Percentiles rank a stretch among this genome's conserved stretches.
phyloP scores from a whole-genome alignment of 2,797 vertebrate genomes.

The Alfaro cultratus region DNA sequence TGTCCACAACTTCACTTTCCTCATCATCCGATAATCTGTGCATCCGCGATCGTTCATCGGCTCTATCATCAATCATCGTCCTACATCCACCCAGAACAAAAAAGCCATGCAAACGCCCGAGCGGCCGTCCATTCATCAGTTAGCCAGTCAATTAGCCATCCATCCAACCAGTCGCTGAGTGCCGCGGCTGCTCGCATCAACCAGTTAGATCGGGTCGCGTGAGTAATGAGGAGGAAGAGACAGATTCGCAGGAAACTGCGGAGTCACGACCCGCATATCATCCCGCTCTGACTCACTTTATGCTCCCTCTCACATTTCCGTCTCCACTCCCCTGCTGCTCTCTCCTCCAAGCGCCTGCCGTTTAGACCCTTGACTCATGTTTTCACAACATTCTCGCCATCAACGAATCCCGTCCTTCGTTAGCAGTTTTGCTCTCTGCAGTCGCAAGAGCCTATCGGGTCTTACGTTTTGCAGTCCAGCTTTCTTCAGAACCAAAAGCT shows the following conservation, averaged over 20 bases:
- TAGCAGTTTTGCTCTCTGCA: conserved; percentile 10
- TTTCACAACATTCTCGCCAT: conserved; percentile 4
- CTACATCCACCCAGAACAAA: conserved; percentile 45
- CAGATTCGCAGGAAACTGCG: conserved; percentile 42
- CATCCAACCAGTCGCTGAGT: conserved; percentile 49
- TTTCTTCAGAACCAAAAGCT: background rate
- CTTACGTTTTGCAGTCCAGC: background rate
- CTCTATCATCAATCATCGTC: conserved; percentile 34
- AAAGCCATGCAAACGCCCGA: conserved; percentile 39
- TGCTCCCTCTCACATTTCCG: conserved; percentile 35
- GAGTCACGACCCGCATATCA: conserved; percentile 53
- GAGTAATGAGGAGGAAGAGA: conserved; percentile 66
- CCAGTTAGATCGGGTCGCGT: conserved; percentile 50
- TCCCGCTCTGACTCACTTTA: conserved; percentile 51
- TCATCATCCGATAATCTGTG: conserved; percentile 34
- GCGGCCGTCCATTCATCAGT: conserved; percentile 53
- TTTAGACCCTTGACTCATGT: conserved; percentile 49
- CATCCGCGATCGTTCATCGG: conserved; percentile 21
- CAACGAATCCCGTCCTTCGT: conserved; percentile 22
- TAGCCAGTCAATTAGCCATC: conserved; percentile 61
- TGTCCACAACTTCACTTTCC: conserved; percentile 1
- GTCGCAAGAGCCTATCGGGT: background rate
- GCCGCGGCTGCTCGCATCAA: conserved; percentile 37
- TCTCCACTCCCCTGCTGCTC: conserved; percentile 20
- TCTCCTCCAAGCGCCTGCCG: conserved; percentile 25